These are phyloP conservation scores for Ormyrus rosae DNA, from an alignment of 2,888 invertebrate genomes.

Conservation along the genomic window DNA sequence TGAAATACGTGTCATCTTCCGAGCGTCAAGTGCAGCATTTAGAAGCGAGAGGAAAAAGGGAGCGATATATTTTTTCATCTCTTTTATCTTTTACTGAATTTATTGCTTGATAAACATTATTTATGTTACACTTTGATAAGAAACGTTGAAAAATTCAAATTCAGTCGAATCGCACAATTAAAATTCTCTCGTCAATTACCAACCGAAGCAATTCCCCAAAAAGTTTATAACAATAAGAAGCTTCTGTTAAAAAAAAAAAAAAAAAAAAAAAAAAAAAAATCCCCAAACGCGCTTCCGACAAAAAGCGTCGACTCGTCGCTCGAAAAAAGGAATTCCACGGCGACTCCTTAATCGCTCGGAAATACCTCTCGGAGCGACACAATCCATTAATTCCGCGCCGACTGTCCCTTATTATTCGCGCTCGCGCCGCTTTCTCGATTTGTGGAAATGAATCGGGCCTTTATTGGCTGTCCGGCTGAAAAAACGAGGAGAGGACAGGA, in stretches of 20 bases:
- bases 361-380: slow-evolving; percentile 44
- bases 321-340: slow-evolving; percentile 46
- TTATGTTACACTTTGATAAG: too few relatives aligned
- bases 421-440: slow-evolving; percentile 47
- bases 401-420: slow-evolving; percentile 53
- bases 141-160: too few relatives aligned
- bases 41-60: too few relatives aligned
- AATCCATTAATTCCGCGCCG: slow-evolving; percentile 53
- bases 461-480: slow-evolving; percentile 37
- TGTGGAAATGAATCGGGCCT: slow-evolving; percentile 54
- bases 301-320: not conserved
- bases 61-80: not conserved
- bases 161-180: too few relatives aligned
- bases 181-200: too few relatives aligned
- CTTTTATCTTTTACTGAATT: not conserved
- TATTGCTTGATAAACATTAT: too few relatives aligned
- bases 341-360: slow-evolving; percentile 51
- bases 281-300: not conserved
- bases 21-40: too few relatives aligned
- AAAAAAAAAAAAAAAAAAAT: slow-evolving; percentile 25
- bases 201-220: not conserved
- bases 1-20: slow-evolving; percentile 43
- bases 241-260: slow-evolving; percentile 16
- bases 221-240: not conserved
- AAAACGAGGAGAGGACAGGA: slow-evolving; percentile 21